A percentile compares a stretch with the other conserved stretches of the same genome.
Conservation (phyloP, 2,113 vertebrate genomes). For the Plecturocebus donacophilus region DNA sequence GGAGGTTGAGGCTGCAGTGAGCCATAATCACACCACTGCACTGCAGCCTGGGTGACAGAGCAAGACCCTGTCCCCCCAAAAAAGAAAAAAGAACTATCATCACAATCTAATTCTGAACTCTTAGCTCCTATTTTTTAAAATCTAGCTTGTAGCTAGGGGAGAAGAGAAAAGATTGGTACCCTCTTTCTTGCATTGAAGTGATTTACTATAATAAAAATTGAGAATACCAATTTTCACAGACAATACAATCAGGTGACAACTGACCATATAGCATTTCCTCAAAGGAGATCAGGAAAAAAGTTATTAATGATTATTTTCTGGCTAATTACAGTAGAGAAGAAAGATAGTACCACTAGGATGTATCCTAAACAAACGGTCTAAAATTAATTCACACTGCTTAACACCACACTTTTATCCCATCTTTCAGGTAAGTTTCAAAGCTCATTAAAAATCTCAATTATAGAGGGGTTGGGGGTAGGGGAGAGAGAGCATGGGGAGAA, state of each 20-base stretch:
- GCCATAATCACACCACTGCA: no score
- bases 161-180: neutral
- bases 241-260: neutral
- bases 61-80: no score
- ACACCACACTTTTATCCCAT: neutral
- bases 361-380: neutral
- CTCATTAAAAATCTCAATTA: slow-evolving; percentile 45
- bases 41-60: no score
- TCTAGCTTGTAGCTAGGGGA: neutral
- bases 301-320: slow-evolving; percentile 40
- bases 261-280: slow-evolving; percentile 41
- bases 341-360: neutral
- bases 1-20: no score
- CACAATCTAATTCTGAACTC: slow-evolving; percentile 28
- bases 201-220: slow-evolving; percentile 39
- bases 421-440: slow-evolving; percentile 31
- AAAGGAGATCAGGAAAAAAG: slow-evolving; percentile 38
- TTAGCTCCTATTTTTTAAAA: neutral
- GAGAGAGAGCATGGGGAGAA: no score
- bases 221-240: neutral
- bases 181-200: neutral
- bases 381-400: slow-evolving; percentile 3
- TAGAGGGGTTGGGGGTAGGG: no score
- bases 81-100: neutral
- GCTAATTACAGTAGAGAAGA: slow-evolving; percentile 14